phyloP scores from a whole-genome alignment of 2,888 invertebrate genomes.

The Drosophila hamatofila region DNA sequence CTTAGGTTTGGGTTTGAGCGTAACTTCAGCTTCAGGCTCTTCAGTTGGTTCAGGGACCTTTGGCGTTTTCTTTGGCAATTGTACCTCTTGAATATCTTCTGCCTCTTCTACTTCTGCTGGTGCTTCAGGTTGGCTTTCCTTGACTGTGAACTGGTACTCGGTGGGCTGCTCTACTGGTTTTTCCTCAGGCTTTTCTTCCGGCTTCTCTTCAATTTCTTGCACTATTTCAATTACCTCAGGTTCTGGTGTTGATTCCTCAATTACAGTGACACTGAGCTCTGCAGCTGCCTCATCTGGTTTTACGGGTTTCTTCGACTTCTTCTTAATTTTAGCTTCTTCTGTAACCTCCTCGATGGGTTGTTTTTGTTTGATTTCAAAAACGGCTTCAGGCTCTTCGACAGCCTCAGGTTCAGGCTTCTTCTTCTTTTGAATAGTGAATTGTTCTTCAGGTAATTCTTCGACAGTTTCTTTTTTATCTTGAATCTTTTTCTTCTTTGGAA shows the following conservation, averaged over 20 bases:
- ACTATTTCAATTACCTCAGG: constrained; percentile 73
- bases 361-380: constrained; percentile 72
- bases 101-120: constrained; percentile 71
- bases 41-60: constrained; percentile 58
- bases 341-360: constrained; percentile 74
- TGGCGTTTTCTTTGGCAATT: constrained; percentile 68
- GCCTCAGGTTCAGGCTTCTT: constrained; percentile 63
- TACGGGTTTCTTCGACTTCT: constrained; percentile 73
- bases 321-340: constrained; percentile 78
- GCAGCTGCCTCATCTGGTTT: constrained; percentile 75
- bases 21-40: constrained; percentile 77
- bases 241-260: constrained; percentile 74
- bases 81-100: constrained; percentile 60
- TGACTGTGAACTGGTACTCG: constrained; percentile 62
- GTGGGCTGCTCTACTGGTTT: constrained; percentile 52
- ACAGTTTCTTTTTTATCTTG: constrained; percentile 42
- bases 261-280: constrained; percentile 77
- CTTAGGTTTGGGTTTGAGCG: constrained; percentile 69
- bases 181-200: constrained; percentile 34
- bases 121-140: constrained; percentile 71
- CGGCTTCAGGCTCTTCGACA: constrained; percentile 81
- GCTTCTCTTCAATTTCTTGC: constrained; percentile 72
- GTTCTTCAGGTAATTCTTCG: constrained; percentile 54
- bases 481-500: constrained; percentile 61
- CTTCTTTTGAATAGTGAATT: constrained; percentile 58